Base-by-base conservation (phyloP, 1,140 invertebrate species). In the Hirudo medicinalis region DNA sequence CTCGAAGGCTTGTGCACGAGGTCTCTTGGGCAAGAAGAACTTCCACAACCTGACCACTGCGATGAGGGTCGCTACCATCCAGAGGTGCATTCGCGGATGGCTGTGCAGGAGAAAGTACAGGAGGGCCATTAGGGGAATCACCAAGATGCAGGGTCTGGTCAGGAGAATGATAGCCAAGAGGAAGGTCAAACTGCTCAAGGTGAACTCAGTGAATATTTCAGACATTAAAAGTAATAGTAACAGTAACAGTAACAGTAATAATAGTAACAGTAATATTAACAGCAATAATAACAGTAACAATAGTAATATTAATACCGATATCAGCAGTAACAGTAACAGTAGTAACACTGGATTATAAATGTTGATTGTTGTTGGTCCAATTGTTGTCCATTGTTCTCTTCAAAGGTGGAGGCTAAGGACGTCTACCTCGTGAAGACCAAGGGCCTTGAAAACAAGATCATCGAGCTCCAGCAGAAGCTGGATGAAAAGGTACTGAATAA, bases 371-470 rank as follows among this genome's bases (percentile, higher is more conserved):
- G n/a, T n/a, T n/a, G n/a, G 2, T 63, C 22, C 15, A 63, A 63
- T n/a, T n/a, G 11, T 49, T 11, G 4, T 67, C 5, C 25, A 63
- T 63, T 63, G 22, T 22, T 63, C 15, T 5, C 15, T 60, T 75
- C 1, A 11, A 63, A 84, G 81, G 86, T 87, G 75, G 94, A 98
- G 81, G 94, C 94, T 0, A 86, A 89, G 70, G 92, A 90, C 36
- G 88, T 97, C 32, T 91, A 94, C 76, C 93, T 97, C 80, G 90
- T 97, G 54, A 94, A 94, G 79, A 89, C 89, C 63, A 92, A 93
- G 81, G 94, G 94, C 36, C 82, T 98, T 67, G 95, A 98, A 81
- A 97, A 95, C 82, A 99, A 98, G 84, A 97, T 99, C 76, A 96
- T 98, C 73, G 90, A 89, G 22, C 82, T 98, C 75, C 94, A 98